Base-by-base conservation (phyloP, 1,140 invertebrate genomes). In the Leptinotarsa undecemlineata region DNA sequence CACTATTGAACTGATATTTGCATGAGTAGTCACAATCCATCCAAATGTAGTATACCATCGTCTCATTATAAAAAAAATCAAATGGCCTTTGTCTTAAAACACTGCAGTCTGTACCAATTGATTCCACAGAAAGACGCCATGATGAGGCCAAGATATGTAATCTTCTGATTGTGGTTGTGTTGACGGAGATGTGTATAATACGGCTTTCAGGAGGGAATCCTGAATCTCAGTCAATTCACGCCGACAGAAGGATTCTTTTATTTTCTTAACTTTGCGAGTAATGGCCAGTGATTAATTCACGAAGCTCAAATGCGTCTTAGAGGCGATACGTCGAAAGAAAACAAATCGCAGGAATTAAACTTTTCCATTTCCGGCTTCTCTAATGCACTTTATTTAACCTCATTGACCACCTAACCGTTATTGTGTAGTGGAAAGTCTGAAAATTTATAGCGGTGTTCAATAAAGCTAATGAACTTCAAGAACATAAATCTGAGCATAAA, bases 381-480 rank as follows among this genome's bases (percentile, higher is more conserved):
- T 79, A 80, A 81, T 81, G 80, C 80, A 81, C 77, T 81, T 81
- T 82, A 81, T 82, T 82, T 81, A 82, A 82, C 80, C 79, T 81
- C 79, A 81, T 82, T 82, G 81, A 81, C 79, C 80, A 80, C 76
- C 77, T 81, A 81, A 81, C 80, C 77, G 79, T 79, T 82, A 82
- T 82, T 82, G 81, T 82, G 81, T 80, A 78, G 79, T 78, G 71
- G 77, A 79, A 75, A 73, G 67, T 77, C 73, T 71, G 68, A 76
- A 80, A 57, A 82, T 82, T 82, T 82, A 82, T 81, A 68, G 80
- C 72, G 74, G 74, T 75, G 77, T 82, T 82, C 81, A 82, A 82
- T 82, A 82, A 75, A 81, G 79, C 81, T 82, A 82, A 82, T 82
- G 81, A 82, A 80, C 79, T 78, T 75, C 67, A 74, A 20, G 71